A percentile compares a stretch with the other conserved stretches of the same genome.
phyloP scores from a whole-genome alignment of 2,113 vertebrate genomes.

The Burhinus oedicnemus region DNA sequence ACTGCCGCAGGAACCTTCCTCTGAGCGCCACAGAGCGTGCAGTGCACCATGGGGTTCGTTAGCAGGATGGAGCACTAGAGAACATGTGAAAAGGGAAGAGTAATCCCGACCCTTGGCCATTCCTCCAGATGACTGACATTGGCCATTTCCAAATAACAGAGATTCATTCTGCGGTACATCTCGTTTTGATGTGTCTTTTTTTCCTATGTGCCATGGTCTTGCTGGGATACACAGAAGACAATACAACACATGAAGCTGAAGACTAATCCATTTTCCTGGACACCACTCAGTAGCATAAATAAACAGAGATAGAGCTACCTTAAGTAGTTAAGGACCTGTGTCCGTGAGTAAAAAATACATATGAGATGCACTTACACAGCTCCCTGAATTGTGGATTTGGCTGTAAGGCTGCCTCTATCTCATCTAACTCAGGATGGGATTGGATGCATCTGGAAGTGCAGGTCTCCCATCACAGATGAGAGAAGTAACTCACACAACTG shows the following conservation, averaged over 20 bases:
- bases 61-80: not conserved
- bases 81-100: not conserved
- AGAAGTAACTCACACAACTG: not conserved
- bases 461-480: not conserved
- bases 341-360: not conserved
- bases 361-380: not conserved
- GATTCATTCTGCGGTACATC: not conserved
- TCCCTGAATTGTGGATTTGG: not conserved
- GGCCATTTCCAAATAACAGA: not conserved
- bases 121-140: not conserved
- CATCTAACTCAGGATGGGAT: not conserved
- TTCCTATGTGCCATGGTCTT: not conserved
- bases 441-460: not conserved
- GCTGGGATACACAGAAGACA: not conserved
- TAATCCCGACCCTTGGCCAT: not conserved
- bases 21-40: not conserved
- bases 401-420: not conserved
- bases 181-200: not conserved
- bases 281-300: not conserved
- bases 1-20: fast-evolving
- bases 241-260: not conserved
- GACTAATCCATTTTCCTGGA: not conserved
- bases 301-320: not conserved
- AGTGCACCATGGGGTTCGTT: fast-evolving
- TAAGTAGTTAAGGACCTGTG: not conserved